phyloP scores from a whole-genome alignment of 2,888 invertebrate species.

The Sicus ferrugineus region DNA sequence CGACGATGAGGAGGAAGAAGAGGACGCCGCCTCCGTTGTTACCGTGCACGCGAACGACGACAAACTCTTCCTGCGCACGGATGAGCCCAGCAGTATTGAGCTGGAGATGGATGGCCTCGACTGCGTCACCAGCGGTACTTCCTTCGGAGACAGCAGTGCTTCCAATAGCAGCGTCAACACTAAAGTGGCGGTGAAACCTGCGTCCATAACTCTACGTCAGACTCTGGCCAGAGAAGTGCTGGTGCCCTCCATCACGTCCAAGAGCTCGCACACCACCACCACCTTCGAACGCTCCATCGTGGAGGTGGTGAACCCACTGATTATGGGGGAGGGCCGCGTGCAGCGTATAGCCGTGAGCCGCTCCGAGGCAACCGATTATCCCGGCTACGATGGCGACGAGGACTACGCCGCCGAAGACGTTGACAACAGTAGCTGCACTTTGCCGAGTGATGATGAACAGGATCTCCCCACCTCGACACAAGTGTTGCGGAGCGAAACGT shows the following conservation, averaged over 20 bases:
- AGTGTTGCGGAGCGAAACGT: conserved; percentile 56
- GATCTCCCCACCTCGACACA: conserved; percentile 34
- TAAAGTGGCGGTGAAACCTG: conserved; percentile 54
- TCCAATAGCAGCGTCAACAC: conserved; percentile 30
- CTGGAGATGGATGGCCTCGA: conserved; percentile 43
- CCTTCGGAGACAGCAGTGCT: conserved; percentile 52
- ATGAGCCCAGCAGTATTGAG: conserved; percentile 46
- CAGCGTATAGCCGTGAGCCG: conserved; percentile 63
- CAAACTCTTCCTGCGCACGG: conserved; percentile 60
- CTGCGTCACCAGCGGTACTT: conserved; percentile 49
- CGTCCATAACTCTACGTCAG: conserved; percentile 57
- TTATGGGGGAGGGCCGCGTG: conserved; percentile 62
- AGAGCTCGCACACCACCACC: conserved; percentile 19
- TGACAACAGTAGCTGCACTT: conserved; percentile 36
- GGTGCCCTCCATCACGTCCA: conserved; percentile 35
- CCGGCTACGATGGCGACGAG: conserved; percentile 52
- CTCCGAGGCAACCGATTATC: conserved; percentile 52
- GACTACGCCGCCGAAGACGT: conserved; percentile 36
- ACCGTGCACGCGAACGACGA: conserved; percentile 65
- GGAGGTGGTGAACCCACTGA: conserved; percentile 64
- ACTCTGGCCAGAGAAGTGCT: conserved; percentile 53
- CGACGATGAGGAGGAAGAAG: conserved; percentile 66
- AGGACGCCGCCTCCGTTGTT: conserved; percentile 67
- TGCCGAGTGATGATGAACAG: conserved; percentile 32
- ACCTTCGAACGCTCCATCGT: conserved; percentile 58